phyloP scores from a whole-genome alignment of 2,797 vertebrate species.

The Bradypodion ventrale region DNA sequence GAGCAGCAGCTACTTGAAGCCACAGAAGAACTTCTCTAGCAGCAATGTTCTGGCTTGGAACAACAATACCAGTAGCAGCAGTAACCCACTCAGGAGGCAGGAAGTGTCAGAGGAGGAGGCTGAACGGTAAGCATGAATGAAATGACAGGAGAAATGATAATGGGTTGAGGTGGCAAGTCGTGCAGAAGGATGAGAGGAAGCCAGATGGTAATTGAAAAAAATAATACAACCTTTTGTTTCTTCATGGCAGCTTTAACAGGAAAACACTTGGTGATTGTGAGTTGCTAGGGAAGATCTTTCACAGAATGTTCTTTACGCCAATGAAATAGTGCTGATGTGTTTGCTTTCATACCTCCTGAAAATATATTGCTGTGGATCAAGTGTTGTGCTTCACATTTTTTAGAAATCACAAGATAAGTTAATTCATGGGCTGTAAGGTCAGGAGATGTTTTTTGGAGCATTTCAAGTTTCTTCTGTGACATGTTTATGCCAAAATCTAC shows the following conservation, averaged over 20 bases:
- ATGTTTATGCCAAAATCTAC: neutral
- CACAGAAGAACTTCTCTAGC: constrained; percentile 89
- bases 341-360: neutral
- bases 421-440: neutral
- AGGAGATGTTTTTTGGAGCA: neutral
- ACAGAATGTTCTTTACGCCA: neutral
- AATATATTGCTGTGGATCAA: neutral
- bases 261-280: neutral
- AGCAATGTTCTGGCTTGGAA: constrained; percentile 75
- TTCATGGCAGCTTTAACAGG: neutral
- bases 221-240: neutral
- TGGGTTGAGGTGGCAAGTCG: rapidly evolving
- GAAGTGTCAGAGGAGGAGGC: constrained; percentile 95
- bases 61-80: constrained; percentile 49
- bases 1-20: constrained; percentile 79
- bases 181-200: neutral
- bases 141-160: rapidly evolving
- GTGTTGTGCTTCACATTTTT: neutral
- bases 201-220: neutral
- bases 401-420: neutral
- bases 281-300: neutral
- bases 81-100: constrained; percentile 63
- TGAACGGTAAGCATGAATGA: constrained; percentile 81
- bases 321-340: neutral
- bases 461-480: neutral